These are phyloP conservation scores for Oncorhynchus masou DNA, from an alignment of 2,113 vertebrate genomes.

Conservation along the genomic window DNA sequence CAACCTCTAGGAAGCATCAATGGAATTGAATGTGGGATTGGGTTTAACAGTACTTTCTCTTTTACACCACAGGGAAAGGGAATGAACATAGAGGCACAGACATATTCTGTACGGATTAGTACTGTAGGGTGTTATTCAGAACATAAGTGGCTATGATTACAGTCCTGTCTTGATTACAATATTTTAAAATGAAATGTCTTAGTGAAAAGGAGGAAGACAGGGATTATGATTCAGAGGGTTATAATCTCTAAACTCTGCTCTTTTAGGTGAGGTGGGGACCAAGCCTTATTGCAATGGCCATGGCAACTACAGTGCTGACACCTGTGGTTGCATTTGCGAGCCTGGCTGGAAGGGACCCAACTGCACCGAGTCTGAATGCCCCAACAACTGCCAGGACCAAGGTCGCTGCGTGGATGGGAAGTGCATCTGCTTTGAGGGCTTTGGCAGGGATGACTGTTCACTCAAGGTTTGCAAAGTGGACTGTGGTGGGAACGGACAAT, in stretches of 20 bases:
- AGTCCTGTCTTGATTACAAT: too few relatives aligned
- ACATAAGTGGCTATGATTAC: too few relatives aligned
- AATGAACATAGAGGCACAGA: neutral
- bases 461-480: slow-evolving; percentile 76
- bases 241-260: neutral
- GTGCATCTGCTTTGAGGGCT: slow-evolving; percentile 87
- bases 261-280: slow-evolving; percentile 79
- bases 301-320: slow-evolving; percentile 85
- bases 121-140: too few relatives aligned
- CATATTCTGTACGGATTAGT: neutral
- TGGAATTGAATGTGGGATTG: neutral
- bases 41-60: neutral
- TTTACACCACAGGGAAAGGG: neutral
- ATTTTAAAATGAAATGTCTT: too few relatives aligned
- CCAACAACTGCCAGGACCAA: slow-evolving; percentile 78
- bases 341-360: slow-evolving; percentile 81
- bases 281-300: slow-evolving; percentile 84
- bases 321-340: slow-evolving; percentile 78
- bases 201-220: too few relatives aligned
- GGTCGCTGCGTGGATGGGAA: slow-evolving; percentile 83
- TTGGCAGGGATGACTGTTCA: slow-evolving; percentile 61
- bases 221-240: neutral
- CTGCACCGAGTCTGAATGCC: slow-evolving; percentile 83
- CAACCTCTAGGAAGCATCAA: too few relatives aligned
- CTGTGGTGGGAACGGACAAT: slow-evolving; percentile 80